Evolutionary conservation across 1,140 invertebrate species (phyloP).

Genomic region (Hyposmocoma kahamanoa): DNA sequence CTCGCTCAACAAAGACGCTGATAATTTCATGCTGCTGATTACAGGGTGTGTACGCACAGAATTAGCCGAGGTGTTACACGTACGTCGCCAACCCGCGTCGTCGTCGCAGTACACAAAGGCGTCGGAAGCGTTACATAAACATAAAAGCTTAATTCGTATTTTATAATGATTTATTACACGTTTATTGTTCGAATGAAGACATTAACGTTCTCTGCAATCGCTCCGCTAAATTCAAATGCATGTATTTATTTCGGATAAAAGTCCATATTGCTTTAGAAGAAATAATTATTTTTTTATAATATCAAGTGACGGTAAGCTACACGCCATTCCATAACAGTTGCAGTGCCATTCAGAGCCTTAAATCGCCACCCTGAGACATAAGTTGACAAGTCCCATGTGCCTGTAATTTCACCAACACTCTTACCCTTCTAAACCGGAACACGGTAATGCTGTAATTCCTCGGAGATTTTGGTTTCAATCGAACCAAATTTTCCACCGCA

Average conservation of each 20-base stretch:
- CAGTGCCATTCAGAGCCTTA: too few relatives aligned
- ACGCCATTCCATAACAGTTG: too few relatives aligned
- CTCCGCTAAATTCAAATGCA: too few relatives aligned
- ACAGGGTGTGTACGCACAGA: slow-evolving; percentile 45
- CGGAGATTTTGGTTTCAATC: slow-evolving; percentile 37
- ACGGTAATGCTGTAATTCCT: too few relatives aligned
- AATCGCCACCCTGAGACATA: too few relatives aligned
- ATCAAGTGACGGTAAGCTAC: too few relatives aligned
- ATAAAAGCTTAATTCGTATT: slow-evolving; percentile 40
- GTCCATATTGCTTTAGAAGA: too few relatives aligned
- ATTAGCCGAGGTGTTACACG: slow-evolving; percentile 33
- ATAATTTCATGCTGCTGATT: slow-evolving; percentile 57
- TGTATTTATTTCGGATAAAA: too few relatives aligned
- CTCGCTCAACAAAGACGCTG: slow-evolving; percentile 49
- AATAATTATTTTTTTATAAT: too few relatives aligned
- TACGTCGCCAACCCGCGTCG: background rate
- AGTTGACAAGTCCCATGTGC: too few relatives aligned
- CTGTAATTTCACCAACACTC: too few relatives aligned
- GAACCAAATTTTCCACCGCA: slow-evolving; percentile 46
- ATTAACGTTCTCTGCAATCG: slow-evolving; percentile 15
- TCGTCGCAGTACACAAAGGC: slow-evolving; percentile 16
- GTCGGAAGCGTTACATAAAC: slow-evolving; percentile 33
- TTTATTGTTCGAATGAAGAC: slow-evolving; percentile 22
- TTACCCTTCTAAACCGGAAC: too few relatives aligned
- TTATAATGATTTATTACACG: slow-evolving; percentile 50